Evolutionary conservation across 2,797 vertebrate species (phyloP).

Genomic region (Spea hammondii): DNA sequence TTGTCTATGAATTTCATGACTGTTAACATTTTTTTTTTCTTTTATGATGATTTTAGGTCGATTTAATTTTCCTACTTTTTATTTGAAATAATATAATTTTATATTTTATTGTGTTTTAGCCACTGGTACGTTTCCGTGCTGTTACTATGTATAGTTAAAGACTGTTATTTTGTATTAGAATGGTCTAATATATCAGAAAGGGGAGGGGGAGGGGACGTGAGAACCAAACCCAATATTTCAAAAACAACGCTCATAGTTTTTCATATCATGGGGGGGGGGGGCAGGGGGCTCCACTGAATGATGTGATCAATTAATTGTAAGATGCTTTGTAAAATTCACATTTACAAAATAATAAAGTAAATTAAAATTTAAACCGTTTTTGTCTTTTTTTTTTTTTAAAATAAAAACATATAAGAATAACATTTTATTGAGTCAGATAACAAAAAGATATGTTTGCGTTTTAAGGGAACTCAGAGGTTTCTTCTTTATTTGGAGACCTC

Average conservation of each 20-base stretch:
- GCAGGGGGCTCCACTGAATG: slow-evolving; percentile 51
- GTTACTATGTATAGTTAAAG: slow-evolving; percentile 63
- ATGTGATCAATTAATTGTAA: slow-evolving; percentile 67
- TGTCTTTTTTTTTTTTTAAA: neutral
- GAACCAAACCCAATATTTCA: slow-evolving; percentile 44
- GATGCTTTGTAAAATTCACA: slow-evolving; percentile 79
- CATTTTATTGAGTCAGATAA: too few relatives aligned
- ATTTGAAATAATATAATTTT: neutral
- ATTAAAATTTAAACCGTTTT: slow-evolving; percentile 44
- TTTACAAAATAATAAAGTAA: slow-evolving; percentile 80
- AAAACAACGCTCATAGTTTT: slow-evolving; percentile 57
- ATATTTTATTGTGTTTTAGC: slow-evolving; percentile 50
- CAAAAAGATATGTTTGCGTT: too few relatives aligned
- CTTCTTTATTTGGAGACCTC: too few relatives aligned
- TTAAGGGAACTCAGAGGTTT: too few relatives aligned
- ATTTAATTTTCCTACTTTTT: slow-evolving; percentile 7
- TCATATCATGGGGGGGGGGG: slow-evolving; percentile 48
- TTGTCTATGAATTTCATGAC: slow-evolving; percentile 68
- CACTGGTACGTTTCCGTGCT: slow-evolving; percentile 63
- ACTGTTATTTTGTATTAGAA: slow-evolving; percentile 68
- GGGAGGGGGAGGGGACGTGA: slow-evolving; percentile 36
- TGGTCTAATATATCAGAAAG: slow-evolving; percentile 56
- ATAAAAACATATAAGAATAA: neutral
- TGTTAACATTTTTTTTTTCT: slow-evolving; percentile 62
- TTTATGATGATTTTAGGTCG: slow-evolving; percentile 54